A percentile compares a stretch with the other conserved stretches of the same genome.
Conservation (phyloP, 2,888 invertebrate genomes). For the Belgica antarctica region DNA sequence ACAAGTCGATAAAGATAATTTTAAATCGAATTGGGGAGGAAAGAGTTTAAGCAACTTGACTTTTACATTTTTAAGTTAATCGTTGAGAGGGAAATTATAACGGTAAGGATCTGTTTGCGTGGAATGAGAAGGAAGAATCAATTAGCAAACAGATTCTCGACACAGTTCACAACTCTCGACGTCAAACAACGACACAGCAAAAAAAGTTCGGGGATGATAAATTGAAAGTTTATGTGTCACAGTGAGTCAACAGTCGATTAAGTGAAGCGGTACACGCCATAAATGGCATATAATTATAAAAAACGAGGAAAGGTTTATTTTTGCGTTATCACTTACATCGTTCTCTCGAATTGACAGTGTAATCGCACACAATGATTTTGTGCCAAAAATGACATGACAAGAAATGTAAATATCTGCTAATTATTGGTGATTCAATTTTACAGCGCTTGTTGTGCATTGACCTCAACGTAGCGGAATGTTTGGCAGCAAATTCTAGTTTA, state of each 20-base stretch:
- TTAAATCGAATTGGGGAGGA: too few relatives aligned
- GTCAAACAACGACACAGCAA: background rate
- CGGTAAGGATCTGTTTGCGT: background rate
- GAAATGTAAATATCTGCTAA: background rate
- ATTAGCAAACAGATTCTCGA: background rate
- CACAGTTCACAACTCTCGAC: background rate
- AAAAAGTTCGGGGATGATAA: slow-evolving; percentile 20
- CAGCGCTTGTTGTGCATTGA: background rate
- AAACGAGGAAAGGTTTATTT: background rate
- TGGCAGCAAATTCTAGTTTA: background rate
- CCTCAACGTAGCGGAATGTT: background rate
- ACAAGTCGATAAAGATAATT: too few relatives aligned
- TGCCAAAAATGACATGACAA: background rate
- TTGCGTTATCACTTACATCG: slow-evolving; percentile 3
- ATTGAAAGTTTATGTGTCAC: background rate
- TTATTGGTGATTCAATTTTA: background rate
- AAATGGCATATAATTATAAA: background rate
- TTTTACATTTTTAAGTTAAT: background rate
- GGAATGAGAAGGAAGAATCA: background rate
- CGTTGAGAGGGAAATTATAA: background rate
- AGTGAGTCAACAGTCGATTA: slow-evolving; percentile 9
- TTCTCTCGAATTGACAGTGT: background rate
- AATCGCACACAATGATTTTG: background rate
- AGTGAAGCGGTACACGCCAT: background rate
- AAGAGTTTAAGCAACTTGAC: too few relatives aligned